Evolutionary conservation across 2,113 vertebrate genomes (phyloP).

Genomic region (Holacanthus passer): DNA sequence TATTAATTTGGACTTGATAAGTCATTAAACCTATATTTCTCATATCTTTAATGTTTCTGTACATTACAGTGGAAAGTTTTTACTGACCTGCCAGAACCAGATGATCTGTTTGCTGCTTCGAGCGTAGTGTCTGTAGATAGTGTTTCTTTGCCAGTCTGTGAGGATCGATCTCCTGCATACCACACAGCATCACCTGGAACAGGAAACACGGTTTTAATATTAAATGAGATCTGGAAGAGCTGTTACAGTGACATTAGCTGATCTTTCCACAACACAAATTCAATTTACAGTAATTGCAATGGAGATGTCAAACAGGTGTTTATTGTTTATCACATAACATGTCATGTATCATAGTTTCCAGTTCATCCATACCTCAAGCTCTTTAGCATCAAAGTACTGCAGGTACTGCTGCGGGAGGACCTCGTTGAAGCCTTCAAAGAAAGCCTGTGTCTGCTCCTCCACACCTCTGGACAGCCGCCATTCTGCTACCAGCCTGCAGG

Average conservation of each 20-base stretch:
- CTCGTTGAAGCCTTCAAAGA: conserved; percentile 99
- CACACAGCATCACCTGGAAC: conserved; percentile 95
- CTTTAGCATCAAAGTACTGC: conserved; percentile 98
- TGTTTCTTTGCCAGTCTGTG: conserved; percentile 95
- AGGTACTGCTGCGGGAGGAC: conserved; percentile 98
- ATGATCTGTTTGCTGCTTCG: conserved; percentile 96
- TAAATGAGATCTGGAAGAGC: background rate
- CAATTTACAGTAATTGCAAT: background rate
- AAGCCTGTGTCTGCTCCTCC: conserved; percentile 97
- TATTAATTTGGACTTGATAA: background rate
- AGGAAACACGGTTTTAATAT: background rate
- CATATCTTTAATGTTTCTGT: background rate
- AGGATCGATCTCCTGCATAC: conserved; percentile 99
- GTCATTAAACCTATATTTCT: background rate
- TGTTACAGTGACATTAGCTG: background rate
- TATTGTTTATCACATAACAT: background rate
- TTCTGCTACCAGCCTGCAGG: conserved; percentile 92
- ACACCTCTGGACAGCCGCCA: conserved; percentile 97
- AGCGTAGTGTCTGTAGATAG: conserved; percentile 97
- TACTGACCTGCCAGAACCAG: conserved; percentile 98
- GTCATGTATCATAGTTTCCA: background rate
- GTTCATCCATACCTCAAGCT: conserved; percentile 89
- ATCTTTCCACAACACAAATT: background rate
- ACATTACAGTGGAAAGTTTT: background rate
- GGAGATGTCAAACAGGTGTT: background rate